These are phyloP conservation scores for Pheosia gnoma DNA, from an alignment of 2,888 invertebrate genomes.

Conservation along the genomic window DNA sequence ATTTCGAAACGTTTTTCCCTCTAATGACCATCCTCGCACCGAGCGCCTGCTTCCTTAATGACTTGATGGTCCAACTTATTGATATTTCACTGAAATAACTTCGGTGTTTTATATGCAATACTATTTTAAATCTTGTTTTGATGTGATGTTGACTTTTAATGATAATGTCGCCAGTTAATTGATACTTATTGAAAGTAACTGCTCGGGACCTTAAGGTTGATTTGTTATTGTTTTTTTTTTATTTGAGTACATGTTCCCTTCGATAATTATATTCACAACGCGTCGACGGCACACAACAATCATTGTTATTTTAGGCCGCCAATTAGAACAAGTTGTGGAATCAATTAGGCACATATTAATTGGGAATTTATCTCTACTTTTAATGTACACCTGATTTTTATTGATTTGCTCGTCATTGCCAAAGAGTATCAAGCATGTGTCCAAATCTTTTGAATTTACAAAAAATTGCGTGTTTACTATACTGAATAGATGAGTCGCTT, in stretches of 20 bases:
- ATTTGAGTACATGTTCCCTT: too few species aligned
- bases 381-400: background rate
- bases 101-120: slow-evolving; percentile 11
- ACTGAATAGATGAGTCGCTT: background rate
- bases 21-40: slow-evolving; percentile 68
- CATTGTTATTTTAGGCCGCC: background rate
- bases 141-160: slow-evolving; percentile 27
- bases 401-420: background rate
- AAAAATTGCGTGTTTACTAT: too few species aligned
- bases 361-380: background rate
- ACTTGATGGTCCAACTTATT: slow-evolving; percentile 60
- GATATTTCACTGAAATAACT: slow-evolving; percentile 49
- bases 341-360: background rate
- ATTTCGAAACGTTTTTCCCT: slow-evolving; percentile 73
- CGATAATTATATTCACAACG: too few species aligned
- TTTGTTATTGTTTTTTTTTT: too few species aligned
- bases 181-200: background rate
- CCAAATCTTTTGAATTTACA: background rate
- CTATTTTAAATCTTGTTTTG: slow-evolving; percentile 35
- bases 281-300: background rate
- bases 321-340: background rate
- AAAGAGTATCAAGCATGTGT: background rate
- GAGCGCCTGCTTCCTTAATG: slow-evolving; percentile 55
- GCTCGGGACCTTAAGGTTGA: background rate
- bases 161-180: background rate